Percentiles rank a stretch among this genome's conserved stretches.
Evolutionary conservation across 2,888 invertebrate species (phyloP).

Genomic region (Cremastinae sp.): DNA sequence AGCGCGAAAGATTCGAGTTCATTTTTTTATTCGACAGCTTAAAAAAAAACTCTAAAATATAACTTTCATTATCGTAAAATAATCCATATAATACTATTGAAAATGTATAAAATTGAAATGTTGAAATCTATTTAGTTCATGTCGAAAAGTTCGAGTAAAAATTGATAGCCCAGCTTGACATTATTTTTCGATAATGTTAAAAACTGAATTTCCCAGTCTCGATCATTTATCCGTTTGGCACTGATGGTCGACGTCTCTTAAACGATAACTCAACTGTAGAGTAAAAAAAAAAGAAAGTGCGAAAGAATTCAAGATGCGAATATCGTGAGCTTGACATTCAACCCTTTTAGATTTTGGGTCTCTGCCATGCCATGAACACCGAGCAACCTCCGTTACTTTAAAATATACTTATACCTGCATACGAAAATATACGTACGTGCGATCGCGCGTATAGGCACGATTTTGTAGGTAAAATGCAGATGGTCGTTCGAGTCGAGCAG

Average conservation of each 20-base stretch:
- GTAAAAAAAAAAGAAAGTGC: neutral
- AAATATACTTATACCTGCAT: neutral
- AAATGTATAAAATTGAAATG: neutral
- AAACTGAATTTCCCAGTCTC: slow-evolving; percentile 14
- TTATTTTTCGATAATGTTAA: neutral
- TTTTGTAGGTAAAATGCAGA: slow-evolving; percentile 49
- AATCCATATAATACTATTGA: no score
- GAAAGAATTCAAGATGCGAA: slow-evolving; percentile 25
- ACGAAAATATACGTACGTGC: slow-evolving; percentile 4
- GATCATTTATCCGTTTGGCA: slow-evolving; percentile 25
- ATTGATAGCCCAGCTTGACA: no score
- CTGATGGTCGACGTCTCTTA: neutral
- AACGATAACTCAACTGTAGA: slow-evolving; percentile 5
- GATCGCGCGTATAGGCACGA: slow-evolving; percentile 3
- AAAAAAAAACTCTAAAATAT: no score
- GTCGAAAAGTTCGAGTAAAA: no score
- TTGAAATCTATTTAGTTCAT: neutral
- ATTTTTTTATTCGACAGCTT: no score
- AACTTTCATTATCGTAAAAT: neutral
- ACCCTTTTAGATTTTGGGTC: slow-evolving; percentile 77
- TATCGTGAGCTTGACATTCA: slow-evolving; percentile 77
- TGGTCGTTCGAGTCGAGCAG: slow-evolving; percentile 64
- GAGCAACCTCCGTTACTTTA: slow-evolving; percentile 66
- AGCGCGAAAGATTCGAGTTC: no score
- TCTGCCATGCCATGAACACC: slow-evolving; percentile 75